These are phyloP conservation scores for Lichenostomus cassidix DNA, from an alignment of 2,113 vertebrate genomes.

Conservation along the genomic window DNA sequence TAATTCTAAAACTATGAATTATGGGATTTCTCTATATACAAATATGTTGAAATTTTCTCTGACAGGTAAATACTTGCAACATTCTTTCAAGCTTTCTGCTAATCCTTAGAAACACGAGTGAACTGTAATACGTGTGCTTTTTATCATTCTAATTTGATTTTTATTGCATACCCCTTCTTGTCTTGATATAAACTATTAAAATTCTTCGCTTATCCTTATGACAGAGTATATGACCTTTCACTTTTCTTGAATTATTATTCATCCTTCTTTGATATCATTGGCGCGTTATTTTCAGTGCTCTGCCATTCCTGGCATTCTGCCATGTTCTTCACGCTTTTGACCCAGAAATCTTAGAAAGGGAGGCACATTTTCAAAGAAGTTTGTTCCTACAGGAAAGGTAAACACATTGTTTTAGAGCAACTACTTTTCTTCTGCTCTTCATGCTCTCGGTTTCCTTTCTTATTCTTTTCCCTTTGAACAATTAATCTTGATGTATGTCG, in stretches of 20 bases:
- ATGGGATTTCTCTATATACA: accelerated
- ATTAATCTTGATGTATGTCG: not conserved
- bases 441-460: not conserved
- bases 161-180: not conserved
- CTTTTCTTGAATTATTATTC: constrained; percentile 49
- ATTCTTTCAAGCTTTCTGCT: not conserved
- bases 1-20: not conserved
- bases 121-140: not conserved
- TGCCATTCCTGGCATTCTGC: constrained; percentile 40
- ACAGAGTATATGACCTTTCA: constrained; percentile 54
- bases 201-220: not conserved
- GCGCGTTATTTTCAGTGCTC: not conserved
- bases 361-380: not conserved
- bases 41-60: not conserved
- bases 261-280: constrained; percentile 34
- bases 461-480: not conserved
- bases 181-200: constrained; percentile 23
- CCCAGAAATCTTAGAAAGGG: not conserved
- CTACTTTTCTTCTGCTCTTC: not conserved
- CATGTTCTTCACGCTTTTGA: not conserved
- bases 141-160: not conserved
- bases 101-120: not conserved
- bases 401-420: not conserved
- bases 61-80: not conserved
- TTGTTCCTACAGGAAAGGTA: not conserved